A percentile compares a stretch with the other conserved stretches of the same genome.
phyloP scores from a whole-genome alignment of 2,797 vertebrate genomes.

The Sebastes minor region DNA sequence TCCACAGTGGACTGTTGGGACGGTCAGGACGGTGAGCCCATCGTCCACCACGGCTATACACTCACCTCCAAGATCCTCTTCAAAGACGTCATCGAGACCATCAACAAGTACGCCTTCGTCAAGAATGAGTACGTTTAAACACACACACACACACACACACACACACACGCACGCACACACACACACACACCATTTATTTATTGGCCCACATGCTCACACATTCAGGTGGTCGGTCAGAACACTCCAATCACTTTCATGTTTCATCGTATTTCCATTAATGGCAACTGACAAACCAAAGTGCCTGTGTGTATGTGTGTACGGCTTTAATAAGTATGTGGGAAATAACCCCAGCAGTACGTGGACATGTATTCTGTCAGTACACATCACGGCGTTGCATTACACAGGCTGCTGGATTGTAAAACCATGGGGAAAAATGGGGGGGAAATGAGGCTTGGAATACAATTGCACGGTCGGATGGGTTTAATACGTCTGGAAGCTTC shows the following conservation, averaged over 20 bases:
- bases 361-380: background rate
- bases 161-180: background rate
- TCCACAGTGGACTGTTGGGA: constrained; percentile 97
- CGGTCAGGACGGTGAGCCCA: constrained; percentile 94
- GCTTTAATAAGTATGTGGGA: background rate
- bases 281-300: background rate
- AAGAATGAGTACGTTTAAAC: constrained; percentile 88
- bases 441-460: background rate
- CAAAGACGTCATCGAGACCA: constrained; percentile 96
- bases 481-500: background rate
- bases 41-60: constrained; percentile 97
- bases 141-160: background rate
- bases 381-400: background rate
- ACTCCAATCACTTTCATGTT: background rate
- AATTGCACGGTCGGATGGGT: background rate
- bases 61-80: constrained; percentile 99
- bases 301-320: background rate
- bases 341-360: background rate
- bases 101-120: constrained; percentile 97
- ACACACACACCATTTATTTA: background rate
- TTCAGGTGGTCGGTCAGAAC: background rate
- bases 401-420: background rate
- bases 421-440: background rate
- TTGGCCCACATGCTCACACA: background rate
- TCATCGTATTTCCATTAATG: background rate